Evolutionary conservation across 2,888 invertebrate species (phyloP).

Genomic region (Nomada fucata): DNA sequence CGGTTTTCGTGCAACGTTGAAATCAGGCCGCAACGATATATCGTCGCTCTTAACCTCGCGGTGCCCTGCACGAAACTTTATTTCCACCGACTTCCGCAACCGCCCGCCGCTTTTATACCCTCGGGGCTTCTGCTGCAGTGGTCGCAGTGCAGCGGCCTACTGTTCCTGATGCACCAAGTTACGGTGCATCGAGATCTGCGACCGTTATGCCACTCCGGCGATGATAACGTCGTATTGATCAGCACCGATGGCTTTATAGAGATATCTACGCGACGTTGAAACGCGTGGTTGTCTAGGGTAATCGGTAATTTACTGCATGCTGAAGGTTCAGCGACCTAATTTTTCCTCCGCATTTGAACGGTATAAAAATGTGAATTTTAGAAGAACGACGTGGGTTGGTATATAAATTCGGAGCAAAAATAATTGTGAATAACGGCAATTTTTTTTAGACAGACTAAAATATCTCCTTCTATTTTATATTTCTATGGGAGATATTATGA

Average conservation of each 20-base stretch:
- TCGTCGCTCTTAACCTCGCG: slow-evolving; percentile 42
- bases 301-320: too few species aligned
- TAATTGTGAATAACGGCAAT: too few species aligned
- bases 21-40: slow-evolving; percentile 64
- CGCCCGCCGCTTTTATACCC: slow-evolving; percentile 48
- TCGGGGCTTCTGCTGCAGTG: slow-evolving; percentile 41
- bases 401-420: too few species aligned
- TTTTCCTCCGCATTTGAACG: too few species aligned
- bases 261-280: neutral
- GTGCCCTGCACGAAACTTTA: slow-evolving; percentile 48
- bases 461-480: too few species aligned
- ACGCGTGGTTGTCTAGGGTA: neutral
- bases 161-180: slow-evolving; percentile 37
- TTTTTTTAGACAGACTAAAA: too few species aligned
- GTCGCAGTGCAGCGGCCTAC: slow-evolving; percentile 45
- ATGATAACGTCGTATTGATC: neutral
- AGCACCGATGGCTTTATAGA: neutral
- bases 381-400: too few species aligned
- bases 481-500: too few species aligned
- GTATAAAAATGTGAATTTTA: too few species aligned
- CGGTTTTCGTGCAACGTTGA: slow-evolving; percentile 52
- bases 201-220: neutral
- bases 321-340: too few species aligned
- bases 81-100: slow-evolving; percentile 51
- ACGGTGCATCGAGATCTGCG: slow-evolving; percentile 2